Evolutionary conservation across 2,888 invertebrate species (phyloP).

Genomic region (Scrobipalpa atriplicella): DNA sequence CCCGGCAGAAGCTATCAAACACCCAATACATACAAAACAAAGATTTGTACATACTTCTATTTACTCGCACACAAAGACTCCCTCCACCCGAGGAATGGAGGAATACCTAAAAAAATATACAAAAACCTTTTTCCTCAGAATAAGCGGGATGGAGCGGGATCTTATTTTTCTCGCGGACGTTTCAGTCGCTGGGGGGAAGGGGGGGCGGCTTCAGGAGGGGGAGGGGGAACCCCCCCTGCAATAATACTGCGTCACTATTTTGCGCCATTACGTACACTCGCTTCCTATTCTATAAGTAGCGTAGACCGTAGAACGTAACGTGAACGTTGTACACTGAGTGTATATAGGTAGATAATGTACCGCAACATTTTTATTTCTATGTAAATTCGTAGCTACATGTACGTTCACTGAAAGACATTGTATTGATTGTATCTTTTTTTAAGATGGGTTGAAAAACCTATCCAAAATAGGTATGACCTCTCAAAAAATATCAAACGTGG

Average conservation of each 20-base stretch:
- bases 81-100: slow-evolving; percentile 43
- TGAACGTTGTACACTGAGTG: slow-evolving; percentile 15
- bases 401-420: too few species aligned
- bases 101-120: slow-evolving; percentile 75
- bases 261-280: slow-evolving; percentile 84
- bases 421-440: too few species aligned
- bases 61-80: slow-evolving; percentile 67
- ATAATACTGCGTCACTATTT: slow-evolving; percentile 84
- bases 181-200: slow-evolving; percentile 74
- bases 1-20: slow-evolving; percentile 40
- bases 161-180: slow-evolving; percentile 83
- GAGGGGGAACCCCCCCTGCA: slow-evolving; percentile 73
- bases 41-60: slow-evolving; percentile 61
- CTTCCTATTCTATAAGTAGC: slow-evolving; percentile 82
- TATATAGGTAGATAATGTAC: not conserved
- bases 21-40: slow-evolving; percentile 43
- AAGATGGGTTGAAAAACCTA: too few species aligned
- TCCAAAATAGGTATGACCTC: too few species aligned
- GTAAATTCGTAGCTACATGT: not conserved
- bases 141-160: slow-evolving; percentile 81
- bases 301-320: slow-evolving; percentile 64
- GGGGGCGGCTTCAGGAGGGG: slow-evolving; percentile 40
- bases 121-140: slow-evolving; percentile 78
- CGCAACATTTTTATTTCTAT: not conserved
- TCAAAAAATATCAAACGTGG: too few species aligned